Conservation (phyloP, 2,888 invertebrate genomes). For the Andrena fulva region DNA sequence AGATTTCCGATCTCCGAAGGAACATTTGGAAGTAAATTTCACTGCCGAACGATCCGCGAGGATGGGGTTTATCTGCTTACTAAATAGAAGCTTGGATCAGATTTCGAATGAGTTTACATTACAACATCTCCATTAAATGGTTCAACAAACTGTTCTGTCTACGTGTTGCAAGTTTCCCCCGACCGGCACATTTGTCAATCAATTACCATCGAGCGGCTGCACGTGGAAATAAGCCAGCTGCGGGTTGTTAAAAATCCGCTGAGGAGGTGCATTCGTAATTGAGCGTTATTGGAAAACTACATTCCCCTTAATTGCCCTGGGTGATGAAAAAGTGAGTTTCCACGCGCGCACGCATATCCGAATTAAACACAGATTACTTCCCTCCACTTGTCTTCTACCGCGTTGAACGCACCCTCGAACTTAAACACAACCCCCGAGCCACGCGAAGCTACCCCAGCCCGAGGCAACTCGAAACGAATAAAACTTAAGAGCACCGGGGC, state of each 20-base stretch:
- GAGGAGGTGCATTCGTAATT: constrained; percentile 8
- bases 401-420: background rate
- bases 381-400: background rate
- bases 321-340: background rate
- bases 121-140: too few species aligned
- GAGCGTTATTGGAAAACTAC: background rate
- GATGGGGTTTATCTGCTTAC: too few species aligned
- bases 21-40: background rate
- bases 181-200: background rate
- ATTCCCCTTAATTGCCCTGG: constrained; percentile 7
- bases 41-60: too few species aligned
- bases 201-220: constrained; percentile 1
- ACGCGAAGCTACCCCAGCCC: too few species aligned
- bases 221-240: background rate
- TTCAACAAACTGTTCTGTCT: too few species aligned
- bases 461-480: too few species aligned
- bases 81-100: too few species aligned
- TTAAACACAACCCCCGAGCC: background rate
- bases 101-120: too few species aligned
- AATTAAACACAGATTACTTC: background rate
- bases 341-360: too few species aligned
- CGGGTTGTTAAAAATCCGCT: constrained; percentile 5
- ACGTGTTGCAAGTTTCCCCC: too few species aligned
- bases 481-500: too few species aligned
- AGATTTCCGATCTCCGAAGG: background rate